Conservation (phyloP, 2,888 invertebrate species). For the Stenurella melanura region DNA sequence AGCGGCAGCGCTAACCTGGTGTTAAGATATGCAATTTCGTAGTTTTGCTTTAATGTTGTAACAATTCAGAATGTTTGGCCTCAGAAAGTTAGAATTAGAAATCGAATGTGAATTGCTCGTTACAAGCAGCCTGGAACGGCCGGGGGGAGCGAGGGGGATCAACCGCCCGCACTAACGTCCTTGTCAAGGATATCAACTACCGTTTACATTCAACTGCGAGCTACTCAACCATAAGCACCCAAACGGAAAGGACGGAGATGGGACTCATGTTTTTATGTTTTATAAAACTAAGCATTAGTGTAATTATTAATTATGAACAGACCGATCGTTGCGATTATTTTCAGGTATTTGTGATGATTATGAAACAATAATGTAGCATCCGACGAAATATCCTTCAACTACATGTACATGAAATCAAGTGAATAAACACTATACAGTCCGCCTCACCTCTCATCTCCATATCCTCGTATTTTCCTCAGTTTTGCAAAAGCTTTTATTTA, state of each 20-base stretch:
- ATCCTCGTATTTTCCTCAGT: too few relatives aligned
- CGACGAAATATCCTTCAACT: too few relatives aligned
- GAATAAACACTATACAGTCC: too few relatives aligned
- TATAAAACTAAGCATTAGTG: too few relatives aligned
- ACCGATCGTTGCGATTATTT: too few relatives aligned
- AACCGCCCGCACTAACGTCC: conserved; percentile 68
- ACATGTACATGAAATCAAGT: too few relatives aligned
- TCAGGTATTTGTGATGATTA: too few relatives aligned
- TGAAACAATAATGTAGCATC: too few relatives aligned
- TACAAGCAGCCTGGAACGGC: conserved; percentile 57
- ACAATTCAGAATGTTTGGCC: conserved; percentile 61
- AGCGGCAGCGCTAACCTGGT: conserved; percentile 35
- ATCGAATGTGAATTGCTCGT: conserved; percentile 60
- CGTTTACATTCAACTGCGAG: conserved; percentile 42
- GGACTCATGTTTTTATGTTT: not conserved
- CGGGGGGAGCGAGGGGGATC: conserved; percentile 48
- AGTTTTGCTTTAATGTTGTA: conserved; percentile 57
- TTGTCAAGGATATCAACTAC: conserved; percentile 69
- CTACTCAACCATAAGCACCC: conserved; percentile 21
- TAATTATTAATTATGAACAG: too few relatives aligned
- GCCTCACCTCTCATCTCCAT: too few relatives aligned
- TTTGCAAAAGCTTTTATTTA: too few relatives aligned
- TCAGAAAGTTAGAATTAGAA: conserved; percentile 59
- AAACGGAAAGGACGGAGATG: not conserved
- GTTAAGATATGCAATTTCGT: conserved; percentile 57